Evolutionary conservation across 1,140 invertebrate genomes (phyloP), one percentile per base, ranked within the genome.

Genomic region (Cotesia vestalis): DNA sequence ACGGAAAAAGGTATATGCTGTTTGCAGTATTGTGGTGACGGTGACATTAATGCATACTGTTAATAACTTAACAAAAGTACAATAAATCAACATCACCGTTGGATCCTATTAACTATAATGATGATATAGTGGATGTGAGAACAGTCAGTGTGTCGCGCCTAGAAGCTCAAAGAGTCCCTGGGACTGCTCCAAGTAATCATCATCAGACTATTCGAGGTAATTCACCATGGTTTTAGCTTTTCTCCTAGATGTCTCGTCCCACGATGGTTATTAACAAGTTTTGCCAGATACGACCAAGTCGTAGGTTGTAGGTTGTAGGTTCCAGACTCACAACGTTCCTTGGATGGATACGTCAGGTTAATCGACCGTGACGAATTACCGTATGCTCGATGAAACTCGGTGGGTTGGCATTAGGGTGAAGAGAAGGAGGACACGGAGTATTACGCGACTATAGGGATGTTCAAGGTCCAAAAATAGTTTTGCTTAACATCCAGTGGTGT

Each of bases 291-390:
- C 6, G 40, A 46, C 6, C 11, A 46, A 46, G 40, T 27, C 27
- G 27, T 27, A 46, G 11, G 40, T 11, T 11, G 5, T 46, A 3
- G 40, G 11, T 6, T 46, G 6, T 6, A 9, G 11, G 40, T 11
- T 46, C 5, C 11, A 40, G 38, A 40, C 5, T 40, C 38, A 4
- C 6, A 11, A 46, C 11, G 6, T 46, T 9, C 40, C 6, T 46
- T 9, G 40, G 6, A 46, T 46, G 40, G 40, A 46, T 46, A 36
- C 53, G 64, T 68, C 71, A 63, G 71, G 46, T 63, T 69, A 73
- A 73, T 73, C 66, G 75, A 72, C 71, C 62, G 63, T 52, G 67
- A 52, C 73, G 75, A 77, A 75, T 69, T 75, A 63, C 57, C 66
- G 36, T 68, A 53, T 64, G 68, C 74, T 61, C 55, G 66, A 73